Evolutionary conservation across 2,888 invertebrate genomes (phyloP).

Genomic region (Pseudococcus longispinus): DNA sequence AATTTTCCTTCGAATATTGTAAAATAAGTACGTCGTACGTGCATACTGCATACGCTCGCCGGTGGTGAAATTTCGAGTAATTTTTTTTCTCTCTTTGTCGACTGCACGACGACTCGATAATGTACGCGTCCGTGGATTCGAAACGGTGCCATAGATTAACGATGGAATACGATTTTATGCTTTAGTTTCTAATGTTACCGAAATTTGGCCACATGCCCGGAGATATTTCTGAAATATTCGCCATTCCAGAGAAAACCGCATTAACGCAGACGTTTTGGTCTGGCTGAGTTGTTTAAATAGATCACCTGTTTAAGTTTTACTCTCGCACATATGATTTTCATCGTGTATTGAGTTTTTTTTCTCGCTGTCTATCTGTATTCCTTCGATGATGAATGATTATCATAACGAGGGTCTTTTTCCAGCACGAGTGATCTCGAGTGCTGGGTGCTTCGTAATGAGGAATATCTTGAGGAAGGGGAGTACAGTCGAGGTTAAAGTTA

Average conservation of each 20-base stretch:
- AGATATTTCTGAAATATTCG: conserved; percentile 49
- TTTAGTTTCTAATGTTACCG: conserved; percentile 32
- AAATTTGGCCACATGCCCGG: conserved; percentile 27
- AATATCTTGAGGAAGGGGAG: background rate
- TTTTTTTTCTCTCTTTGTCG: background rate
- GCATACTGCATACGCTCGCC: too few species aligned
- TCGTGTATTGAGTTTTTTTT: background rate
- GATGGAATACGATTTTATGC: conserved; percentile 38
- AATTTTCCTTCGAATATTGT: background rate
- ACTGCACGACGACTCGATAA: background rate
- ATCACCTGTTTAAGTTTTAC: conserved; percentile 17
- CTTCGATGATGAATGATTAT: background rate
- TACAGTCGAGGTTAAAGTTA: conserved; percentile 2
- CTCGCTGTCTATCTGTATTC: background rate
- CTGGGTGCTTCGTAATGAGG: background rate
- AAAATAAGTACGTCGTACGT: too few species aligned
- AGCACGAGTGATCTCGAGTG: background rate
- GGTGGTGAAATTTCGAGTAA: background rate
- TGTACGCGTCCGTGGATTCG: background rate
- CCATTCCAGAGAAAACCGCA: conserved; percentile 43
- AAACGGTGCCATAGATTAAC: conserved; percentile 32
- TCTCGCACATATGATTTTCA: background rate
- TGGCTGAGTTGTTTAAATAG: conserved; percentile 28
- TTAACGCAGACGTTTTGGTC: conserved; percentile 38
- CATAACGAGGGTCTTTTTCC: background rate